Percentiles rank a stretch among this genome's conserved stretches.
Conservation (phyloP, 2,113 vertebrate genomes). For the Pyxicephalus adspersus region DNA sequence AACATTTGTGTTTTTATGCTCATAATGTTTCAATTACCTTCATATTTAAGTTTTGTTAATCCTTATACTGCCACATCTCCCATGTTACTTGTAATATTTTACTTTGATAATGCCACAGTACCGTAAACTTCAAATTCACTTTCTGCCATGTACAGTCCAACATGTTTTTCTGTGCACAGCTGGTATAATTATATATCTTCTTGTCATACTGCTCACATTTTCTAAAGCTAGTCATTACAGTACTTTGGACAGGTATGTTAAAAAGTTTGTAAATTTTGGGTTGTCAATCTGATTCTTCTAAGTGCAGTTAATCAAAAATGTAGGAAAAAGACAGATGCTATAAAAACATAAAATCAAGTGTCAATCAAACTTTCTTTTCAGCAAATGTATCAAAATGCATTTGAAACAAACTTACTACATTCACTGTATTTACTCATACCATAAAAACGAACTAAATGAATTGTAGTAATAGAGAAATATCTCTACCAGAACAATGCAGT, state of each 20-base stretch:
- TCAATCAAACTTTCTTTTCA: background rate
- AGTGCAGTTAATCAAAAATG: background rate
- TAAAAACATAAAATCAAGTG: background rate
- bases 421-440: no score
- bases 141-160: background rate
- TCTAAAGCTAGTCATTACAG: conserved; percentile 6
- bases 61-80: background rate
- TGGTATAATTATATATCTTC: conserved; percentile 18
- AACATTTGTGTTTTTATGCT: background rate
- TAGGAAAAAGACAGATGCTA: background rate
- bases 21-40: background rate
- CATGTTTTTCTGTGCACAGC: background rate
- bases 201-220: background rate
- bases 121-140: background rate
- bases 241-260: conserved; percentile 17
- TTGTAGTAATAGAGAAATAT: no score
- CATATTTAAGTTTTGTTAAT: background rate
- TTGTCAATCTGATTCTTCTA: conserved; percentile 13
- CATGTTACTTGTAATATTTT: conserved; percentile 8
- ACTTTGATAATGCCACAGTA: background rate
- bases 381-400: background rate
- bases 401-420: no score
- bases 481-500: no score
- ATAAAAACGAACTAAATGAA: no score
- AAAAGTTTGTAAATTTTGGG: conserved; percentile 22